A percentile compares a stretch with the other conserved stretches of the same genome.
phyloP scores from a whole-genome alignment of 23 tunicate species.

The Halocynthia aurantium region DNA sequence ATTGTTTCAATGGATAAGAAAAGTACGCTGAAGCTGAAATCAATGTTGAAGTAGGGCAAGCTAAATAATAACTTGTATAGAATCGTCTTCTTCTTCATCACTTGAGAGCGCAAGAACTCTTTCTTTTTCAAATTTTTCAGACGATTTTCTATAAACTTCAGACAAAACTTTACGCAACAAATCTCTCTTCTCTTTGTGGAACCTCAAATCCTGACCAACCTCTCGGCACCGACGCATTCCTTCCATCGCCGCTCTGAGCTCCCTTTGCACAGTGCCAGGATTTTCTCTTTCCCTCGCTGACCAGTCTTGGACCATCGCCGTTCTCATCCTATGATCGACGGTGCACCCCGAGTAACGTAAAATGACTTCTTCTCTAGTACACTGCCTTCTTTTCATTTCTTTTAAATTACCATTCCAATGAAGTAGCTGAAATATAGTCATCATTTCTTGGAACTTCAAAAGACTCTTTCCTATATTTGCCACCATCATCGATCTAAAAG shows the following conservation, averaged over 20 bases:
- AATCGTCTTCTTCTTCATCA: too few species aligned
- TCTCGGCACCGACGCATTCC: conserved; percentile 35
- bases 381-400: conserved; percentile 58
- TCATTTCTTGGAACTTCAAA: conserved; percentile 62
- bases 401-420: conserved; percentile 84
- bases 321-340: conserved; percentile 43
- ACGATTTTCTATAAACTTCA: not conserved
- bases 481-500: conserved; percentile 47
- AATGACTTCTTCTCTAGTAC: conserved; percentile 52
- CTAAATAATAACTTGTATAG: too few species aligned
- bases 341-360: conserved; percentile 40
- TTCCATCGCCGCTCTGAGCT: conserved; percentile 25
- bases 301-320: conserved; percentile 56
- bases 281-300: conserved; percentile 25
- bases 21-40: too few species aligned
- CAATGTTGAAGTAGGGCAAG: too few species aligned
- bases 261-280: conserved; percentile 32
- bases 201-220: conserved; percentile 57
- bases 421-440: conserved; percentile 75
- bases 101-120: not conserved
- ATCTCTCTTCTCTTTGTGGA: conserved; percentile 56
- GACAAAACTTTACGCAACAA: conserved; percentile 18
- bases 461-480: conserved; percentile 43
- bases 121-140: not conserved
- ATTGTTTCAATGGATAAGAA: too few species aligned